phyloP scores from a whole-genome alignment of 2,113 vertebrate genomes.

The Odocoileus virginianus region DNA sequence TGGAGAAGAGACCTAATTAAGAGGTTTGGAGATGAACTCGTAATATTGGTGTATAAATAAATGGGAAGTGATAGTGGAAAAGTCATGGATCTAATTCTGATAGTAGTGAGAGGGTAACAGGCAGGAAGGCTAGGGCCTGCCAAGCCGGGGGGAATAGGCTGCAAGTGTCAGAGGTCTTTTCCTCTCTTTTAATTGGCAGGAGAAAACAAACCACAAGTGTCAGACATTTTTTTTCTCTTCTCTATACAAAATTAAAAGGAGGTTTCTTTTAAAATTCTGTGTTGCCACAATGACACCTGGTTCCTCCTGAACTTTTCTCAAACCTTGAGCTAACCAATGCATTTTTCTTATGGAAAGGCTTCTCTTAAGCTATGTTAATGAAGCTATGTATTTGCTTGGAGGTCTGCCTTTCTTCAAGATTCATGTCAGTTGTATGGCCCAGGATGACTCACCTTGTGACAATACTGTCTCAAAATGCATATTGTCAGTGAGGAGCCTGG shows the following conservation, averaged over 20 bases:
- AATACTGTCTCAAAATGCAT: not conserved
- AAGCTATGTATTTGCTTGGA: not conserved
- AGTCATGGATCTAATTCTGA: not conserved
- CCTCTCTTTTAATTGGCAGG: not conserved
- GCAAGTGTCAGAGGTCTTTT: not conserved
- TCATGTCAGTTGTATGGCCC: not conserved
- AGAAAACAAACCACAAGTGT: not conserved
- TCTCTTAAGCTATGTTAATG: not conserved
- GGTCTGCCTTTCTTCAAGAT: not conserved
- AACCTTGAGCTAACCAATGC: not conserved
- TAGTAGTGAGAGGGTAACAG: not conserved
- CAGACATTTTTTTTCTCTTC: not conserved
- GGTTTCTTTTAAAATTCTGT: not conserved
- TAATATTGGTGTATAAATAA: not conserved
- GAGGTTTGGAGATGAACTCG: not conserved
- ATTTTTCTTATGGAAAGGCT: not conserved
- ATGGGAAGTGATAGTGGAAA: not conserved
- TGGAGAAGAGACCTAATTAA: not conserved
- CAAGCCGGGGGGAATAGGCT: not conserved
- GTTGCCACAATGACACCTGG: rapidly evolving
- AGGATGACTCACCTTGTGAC: not conserved
- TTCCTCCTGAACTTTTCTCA: not conserved
- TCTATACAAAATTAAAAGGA: not conserved
- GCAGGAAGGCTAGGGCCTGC: not conserved
- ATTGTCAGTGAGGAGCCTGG: not conserved